Evolutionary conservation across 2,888 invertebrate species (phyloP).

Genomic region (Polymixis flavicincta): DNA sequence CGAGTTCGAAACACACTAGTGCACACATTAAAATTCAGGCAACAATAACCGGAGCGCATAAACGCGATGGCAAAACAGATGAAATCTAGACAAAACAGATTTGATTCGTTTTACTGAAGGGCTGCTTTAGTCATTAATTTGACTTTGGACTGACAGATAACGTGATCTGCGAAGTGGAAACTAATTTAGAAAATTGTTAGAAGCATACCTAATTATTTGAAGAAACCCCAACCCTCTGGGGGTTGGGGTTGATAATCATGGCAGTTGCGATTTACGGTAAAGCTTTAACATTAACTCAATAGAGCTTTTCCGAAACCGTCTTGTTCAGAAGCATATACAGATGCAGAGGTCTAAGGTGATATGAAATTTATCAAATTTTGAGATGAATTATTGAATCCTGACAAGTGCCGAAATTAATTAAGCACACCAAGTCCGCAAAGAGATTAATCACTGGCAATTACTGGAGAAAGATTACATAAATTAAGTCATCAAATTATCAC

Average conservation of each 20-base stretch:
- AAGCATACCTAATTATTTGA: neutral
- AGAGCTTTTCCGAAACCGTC: neutral
- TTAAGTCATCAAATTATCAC: conserved; percentile 4
- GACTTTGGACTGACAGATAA: conserved; percentile 11
- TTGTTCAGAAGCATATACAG: neutral
- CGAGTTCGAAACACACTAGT: conserved; percentile 27
- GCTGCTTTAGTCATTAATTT: conserved; percentile 18
- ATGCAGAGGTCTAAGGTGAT: neutral
- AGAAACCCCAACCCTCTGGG: neutral
- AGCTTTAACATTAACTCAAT: neutral
- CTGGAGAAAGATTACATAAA: conserved; percentile 11
- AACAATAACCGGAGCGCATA: conserved; percentile 66
- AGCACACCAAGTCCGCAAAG: conserved; percentile 16
- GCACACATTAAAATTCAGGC: conserved; percentile 58
- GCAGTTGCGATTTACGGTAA: conserved; percentile 1
- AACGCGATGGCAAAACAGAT: conserved; percentile 66
- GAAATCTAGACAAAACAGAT: conserved; percentile 75
- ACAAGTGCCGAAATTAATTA: conserved; percentile 32
- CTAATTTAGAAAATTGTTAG: neutral
- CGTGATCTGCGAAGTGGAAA: conserved; percentile 1
- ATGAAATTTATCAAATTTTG: conserved; percentile 2
- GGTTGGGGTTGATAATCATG: neutral
- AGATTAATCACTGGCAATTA: conserved; percentile 22
- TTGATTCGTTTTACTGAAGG: conserved; percentile 43
- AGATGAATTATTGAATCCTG: conserved; percentile 16